A percentile compares a stretch with the other conserved stretches of the same genome.
phyloP scores from a whole-genome alignment of 2,113 vertebrate genomes.

The Seriola dumerili region DNA sequence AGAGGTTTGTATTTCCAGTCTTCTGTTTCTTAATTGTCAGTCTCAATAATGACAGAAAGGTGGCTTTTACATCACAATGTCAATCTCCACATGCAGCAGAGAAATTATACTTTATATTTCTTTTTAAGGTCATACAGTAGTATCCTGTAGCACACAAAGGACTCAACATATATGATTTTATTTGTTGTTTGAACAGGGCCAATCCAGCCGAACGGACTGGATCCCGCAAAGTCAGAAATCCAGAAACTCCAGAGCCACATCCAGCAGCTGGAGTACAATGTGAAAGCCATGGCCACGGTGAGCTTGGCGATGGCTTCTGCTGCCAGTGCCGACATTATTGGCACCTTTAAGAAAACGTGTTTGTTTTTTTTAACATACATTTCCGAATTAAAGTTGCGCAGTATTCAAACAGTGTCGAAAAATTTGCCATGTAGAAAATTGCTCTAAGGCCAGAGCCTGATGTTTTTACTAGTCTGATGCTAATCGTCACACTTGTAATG shows the following conservation, averaged over 20 bases:
- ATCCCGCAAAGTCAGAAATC: slow-evolving; percentile 59
- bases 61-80: background rate
- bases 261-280: slow-evolving; percentile 74
- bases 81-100: background rate
- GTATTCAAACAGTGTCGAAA: background rate
- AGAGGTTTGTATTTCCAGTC: background rate
- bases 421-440: background rate
- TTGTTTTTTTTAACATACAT: background rate
- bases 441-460: background rate
- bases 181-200: slow-evolving; percentile 54
- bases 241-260: slow-evolving; percentile 73
- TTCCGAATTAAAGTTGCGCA: background rate
- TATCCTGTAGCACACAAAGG: background rate
- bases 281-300: slow-evolving; percentile 70
- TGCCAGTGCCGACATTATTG: background rate
- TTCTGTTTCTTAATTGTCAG: background rate
- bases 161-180: background rate
- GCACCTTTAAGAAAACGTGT: too few species aligned
- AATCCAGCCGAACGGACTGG: slow-evolving; percentile 68
- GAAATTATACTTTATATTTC: background rate
- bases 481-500: background rate
- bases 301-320: slow-evolving; percentile 12
- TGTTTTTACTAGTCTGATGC: background rate
- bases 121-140: background rate
- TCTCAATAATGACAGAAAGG: background rate